Conservation (phyloP, 2,888 invertebrate species). For the Deroplatys truncata region DNA sequence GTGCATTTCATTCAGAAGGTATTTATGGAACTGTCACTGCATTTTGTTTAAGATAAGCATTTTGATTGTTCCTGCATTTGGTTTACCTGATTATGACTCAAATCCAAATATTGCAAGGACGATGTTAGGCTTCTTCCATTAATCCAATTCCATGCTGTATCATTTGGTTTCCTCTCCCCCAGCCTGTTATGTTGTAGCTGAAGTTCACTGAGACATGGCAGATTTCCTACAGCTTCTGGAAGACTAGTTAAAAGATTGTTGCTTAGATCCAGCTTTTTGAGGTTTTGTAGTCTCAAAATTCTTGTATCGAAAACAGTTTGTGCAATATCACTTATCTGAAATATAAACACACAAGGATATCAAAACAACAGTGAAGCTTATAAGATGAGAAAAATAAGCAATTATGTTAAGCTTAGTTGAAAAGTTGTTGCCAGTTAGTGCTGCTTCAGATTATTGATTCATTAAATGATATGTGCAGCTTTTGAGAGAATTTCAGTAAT, state of each 20-base stretch:
- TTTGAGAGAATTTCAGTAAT: too few relatives aligned
- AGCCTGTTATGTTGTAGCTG: constrained; percentile 62
- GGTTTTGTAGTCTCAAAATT: not conserved
- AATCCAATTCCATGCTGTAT: constrained; percentile 63
- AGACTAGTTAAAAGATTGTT: constrained; percentile 66
- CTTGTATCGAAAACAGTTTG: constrained; percentile 58
- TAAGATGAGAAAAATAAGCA: too few relatives aligned
- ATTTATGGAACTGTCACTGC: too few relatives aligned
- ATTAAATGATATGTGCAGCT: too few relatives aligned
- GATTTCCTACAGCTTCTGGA: constrained; percentile 63
- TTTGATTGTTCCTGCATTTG: too few relatives aligned
- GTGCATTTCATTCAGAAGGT: too few relatives aligned
- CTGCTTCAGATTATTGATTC: too few relatives aligned
- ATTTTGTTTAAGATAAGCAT: too few relatives aligned
- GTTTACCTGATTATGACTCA: constrained; percentile 57
- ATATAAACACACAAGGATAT: constrained; percentile 34
- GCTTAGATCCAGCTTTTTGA: constrained; percentile 58
- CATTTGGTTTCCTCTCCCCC: constrained; percentile 49
- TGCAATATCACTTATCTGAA: constrained; percentile 55
- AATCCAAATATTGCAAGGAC: constrained; percentile 57
- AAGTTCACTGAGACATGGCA: constrained; percentile 59
- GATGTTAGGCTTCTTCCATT: constrained; percentile 49
- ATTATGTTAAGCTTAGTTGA: too few relatives aligned
- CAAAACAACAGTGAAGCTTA: too few relatives aligned
- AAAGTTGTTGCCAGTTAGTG: too few relatives aligned